Evolutionary conservation across 2,113 vertebrate species (phyloP).

Genomic region (Ellobius talpinus): DNA sequence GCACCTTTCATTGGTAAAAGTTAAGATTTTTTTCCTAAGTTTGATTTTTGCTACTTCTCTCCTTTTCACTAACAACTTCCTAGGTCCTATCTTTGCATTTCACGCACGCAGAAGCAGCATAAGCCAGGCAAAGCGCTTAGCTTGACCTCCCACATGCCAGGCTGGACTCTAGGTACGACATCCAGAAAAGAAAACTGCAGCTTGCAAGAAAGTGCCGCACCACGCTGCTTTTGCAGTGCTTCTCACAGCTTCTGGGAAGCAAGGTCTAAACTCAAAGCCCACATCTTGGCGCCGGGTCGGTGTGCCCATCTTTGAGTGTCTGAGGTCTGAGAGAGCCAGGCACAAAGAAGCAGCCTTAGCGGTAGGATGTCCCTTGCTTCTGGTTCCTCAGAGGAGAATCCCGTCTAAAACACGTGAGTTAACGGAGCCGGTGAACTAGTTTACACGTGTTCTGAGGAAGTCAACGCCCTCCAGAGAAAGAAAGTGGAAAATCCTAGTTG

Average conservation of each 20-base stretch:
- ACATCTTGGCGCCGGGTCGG: not conserved
- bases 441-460: constrained; percentile 12
- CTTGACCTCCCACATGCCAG: not conserved
- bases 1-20: not conserved
- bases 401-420: not conserved
- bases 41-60: not conserved
- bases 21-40: constrained; percentile 33
- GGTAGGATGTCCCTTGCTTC: not conserved
- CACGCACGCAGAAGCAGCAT: not conserved
- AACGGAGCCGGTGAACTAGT: not conserved
- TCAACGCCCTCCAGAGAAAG: not conserved
- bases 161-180: not conserved
- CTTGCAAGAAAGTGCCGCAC: not conserved
- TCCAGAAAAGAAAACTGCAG: not conserved
- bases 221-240: not conserved
- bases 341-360: not conserved
- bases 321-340: not conserved
- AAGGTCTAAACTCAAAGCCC: not conserved
- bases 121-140: not conserved
- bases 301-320: not conserved
- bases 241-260: not conserved
- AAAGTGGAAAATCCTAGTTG: not conserved
- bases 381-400: not conserved
- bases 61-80: not conserved
- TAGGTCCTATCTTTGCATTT: not conserved